A percentile compares a stretch with the other conserved stretches of the same genome.
phyloP scores from a whole-genome alignment of 2,797 vertebrate species.

The Squalus acanthias region DNA sequence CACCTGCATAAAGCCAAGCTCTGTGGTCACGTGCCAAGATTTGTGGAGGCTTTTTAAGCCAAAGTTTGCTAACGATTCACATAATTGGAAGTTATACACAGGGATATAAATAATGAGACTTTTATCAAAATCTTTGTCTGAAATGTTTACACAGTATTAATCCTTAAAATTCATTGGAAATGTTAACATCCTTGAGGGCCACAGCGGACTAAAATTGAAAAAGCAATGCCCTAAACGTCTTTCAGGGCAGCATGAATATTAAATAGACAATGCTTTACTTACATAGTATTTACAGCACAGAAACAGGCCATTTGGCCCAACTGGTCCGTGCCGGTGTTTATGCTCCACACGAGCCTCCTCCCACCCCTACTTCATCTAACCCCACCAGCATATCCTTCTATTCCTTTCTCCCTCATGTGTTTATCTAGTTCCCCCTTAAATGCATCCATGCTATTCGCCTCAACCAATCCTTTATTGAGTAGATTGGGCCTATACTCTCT shows the following conservation, averaged over 20 bases:
- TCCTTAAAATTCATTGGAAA: not conserved
- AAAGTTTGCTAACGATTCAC: not conserved
- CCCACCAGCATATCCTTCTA: too few relatives aligned
- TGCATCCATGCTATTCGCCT: too few relatives aligned
- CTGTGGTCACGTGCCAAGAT: not conserved
- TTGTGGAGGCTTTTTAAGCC: too few relatives aligned
- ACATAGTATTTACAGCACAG: too few relatives aligned
- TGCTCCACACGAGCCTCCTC: too few relatives aligned
- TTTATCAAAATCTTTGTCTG: not conserved
- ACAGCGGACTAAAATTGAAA: not conserved
- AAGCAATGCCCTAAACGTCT: not conserved
- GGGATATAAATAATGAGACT: not conserved
- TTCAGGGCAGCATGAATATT: not conserved
- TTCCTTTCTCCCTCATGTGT: too few relatives aligned
- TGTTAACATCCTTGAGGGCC: not conserved
- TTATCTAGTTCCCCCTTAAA: too few relatives aligned
- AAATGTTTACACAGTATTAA: not conserved
- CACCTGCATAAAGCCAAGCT: not conserved
- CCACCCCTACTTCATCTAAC: too few relatives aligned
- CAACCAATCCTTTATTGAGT: too few relatives aligned
- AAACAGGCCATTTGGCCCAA: too few relatives aligned
- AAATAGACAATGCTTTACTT: not conserved
- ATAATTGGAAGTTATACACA: not conserved
- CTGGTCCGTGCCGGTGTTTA: too few relatives aligned
- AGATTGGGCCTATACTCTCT: too few relatives aligned